A percentile compares a stretch with the other conserved stretches of the same genome.
phyloP scores from a whole-genome alignment of 2,797 vertebrate genomes.

The Chelon auratus region DNA sequence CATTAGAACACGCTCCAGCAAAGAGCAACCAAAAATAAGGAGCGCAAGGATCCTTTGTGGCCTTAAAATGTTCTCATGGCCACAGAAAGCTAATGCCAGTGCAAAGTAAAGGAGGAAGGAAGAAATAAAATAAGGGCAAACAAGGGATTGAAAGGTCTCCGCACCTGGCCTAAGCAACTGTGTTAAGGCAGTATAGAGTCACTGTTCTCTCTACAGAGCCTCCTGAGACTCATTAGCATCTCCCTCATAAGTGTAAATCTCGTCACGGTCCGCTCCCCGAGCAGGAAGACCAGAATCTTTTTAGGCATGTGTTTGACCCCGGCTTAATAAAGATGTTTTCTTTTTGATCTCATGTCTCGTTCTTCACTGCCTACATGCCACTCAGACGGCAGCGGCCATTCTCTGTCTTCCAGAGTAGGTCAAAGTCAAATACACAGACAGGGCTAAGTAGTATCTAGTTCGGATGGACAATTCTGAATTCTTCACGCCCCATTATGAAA shows the following conservation, averaged over 20 bases:
- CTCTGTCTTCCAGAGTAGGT: slow-evolving; percentile 17
- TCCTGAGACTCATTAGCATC: slow-evolving; percentile 70
- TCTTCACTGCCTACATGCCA: slow-evolving; percentile 34
- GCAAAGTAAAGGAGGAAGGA: slow-evolving; percentile 27
- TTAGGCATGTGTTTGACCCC: slow-evolving; percentile 49
- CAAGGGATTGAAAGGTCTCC: slow-evolving; percentile 25
- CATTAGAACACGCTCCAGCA: background rate
- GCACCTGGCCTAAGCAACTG: slow-evolving; percentile 50
- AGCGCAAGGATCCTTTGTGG: slow-evolving; percentile 4
- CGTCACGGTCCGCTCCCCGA: slow-evolving; percentile 56
- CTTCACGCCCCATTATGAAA: slow-evolving; percentile 32
- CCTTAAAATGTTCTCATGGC: slow-evolving; percentile 29
- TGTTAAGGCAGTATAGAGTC: slow-evolving; percentile 43
- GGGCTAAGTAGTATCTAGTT: slow-evolving; percentile 12
- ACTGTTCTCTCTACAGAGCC: slow-evolving; percentile 40
- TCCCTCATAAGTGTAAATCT: slow-evolving; percentile 60
- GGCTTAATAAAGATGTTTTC: slow-evolving; percentile 61
- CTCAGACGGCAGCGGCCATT: slow-evolving; percentile 15
- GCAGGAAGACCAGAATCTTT: slow-evolving; percentile 43
- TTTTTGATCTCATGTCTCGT: slow-evolving; percentile 35
- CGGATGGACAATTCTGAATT: slow-evolving; percentile 39
- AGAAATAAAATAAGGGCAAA: slow-evolving; percentile 36
- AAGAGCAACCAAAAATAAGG: slow-evolving; percentile 11
- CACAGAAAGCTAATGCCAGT: slow-evolving; percentile 31
- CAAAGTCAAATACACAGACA: slow-evolving; percentile 23